Evolutionary conservation across 2,888 invertebrate genomes (phyloP), one percentile per base, ranked within the genome.

Genomic region (Cosmorhoe ocellata): DNA sequence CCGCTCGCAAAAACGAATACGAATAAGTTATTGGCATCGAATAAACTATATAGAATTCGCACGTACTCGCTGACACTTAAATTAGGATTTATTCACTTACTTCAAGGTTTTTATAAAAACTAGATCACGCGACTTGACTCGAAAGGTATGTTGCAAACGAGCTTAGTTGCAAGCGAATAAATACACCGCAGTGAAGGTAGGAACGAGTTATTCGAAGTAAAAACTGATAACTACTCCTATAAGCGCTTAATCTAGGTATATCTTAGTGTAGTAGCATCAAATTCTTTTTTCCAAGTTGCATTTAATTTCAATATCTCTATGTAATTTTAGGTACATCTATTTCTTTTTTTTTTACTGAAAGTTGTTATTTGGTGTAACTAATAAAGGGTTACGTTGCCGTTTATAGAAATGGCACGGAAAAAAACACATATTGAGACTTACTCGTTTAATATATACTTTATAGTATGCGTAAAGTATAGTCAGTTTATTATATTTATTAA

Each of bases 1-100:
- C 7, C 1, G 61, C 61, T 64, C 66, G 65, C 76, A 80, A 82
- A 85, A 83, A 81, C 74, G 73, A 67, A 82, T 63, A 63, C 59
- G 66, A 71, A 76, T 76, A 65, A 74, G 66, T 68, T 73, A 71
- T 76, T 70, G 65, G 67, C 66, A 70, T 67, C 66, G 64, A 70
- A 70, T 79, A 78, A 80, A 76, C 71, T 65, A 70, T n/a, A n/a
- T 71, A 71, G 69, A 66, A 69, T 70, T 70, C 68, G 69, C 70
- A 69, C 59, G 66, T 69, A 71, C 74, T 74, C 71, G 73, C 73
- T 63, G 73, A 74, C 71, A 75, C 68, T 76, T 77, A 74, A 75
- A 76, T 74, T 74, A 64, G 69, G 71, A 74, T 74, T 75, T 69
- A 69, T 56, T 71, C 68, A 64, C 64, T 67, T 58, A 67, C 67